Evolutionary conservation across 2,113 vertebrate species (phyloP).

Genomic region (Gracilinanus agilis): DNA sequence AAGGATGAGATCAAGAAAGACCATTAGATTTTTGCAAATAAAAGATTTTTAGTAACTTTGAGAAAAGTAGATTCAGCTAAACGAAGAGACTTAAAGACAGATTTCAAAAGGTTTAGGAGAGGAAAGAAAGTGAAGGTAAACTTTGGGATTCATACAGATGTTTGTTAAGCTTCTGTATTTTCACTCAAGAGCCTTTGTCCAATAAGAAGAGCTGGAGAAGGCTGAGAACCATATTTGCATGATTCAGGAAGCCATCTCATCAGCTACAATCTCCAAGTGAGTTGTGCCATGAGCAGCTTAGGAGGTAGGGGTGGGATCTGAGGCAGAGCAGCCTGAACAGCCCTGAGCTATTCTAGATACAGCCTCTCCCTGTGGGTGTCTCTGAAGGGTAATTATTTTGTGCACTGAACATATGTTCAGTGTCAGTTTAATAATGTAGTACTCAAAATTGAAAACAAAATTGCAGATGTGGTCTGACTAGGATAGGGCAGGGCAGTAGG

Average conservation of each 20-base stretch:
- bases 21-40: neutral
- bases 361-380: slow-evolving; percentile 32
- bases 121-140: neutral
- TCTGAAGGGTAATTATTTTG: slow-evolving; percentile 56
- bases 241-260: neutral
- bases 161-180: neutral
- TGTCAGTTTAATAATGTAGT: neutral
- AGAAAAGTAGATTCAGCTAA: neutral
- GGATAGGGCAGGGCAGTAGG: neutral
- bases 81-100: neutral
- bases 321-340: slow-evolving; percentile 1
- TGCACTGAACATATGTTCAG: neutral
- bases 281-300: neutral
- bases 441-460: neutral
- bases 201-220: slow-evolving; percentile 2
- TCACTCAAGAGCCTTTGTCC: neutral
- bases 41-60: neutral
- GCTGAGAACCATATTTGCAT: neutral
- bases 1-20: neutral
- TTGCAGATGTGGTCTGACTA: neutral
- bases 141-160: neutral
- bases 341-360: slow-evolving; percentile 11
- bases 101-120: neutral
- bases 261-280: neutral
- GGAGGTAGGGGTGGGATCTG: neutral